Evolutionary conservation across 53 echinoderm and acorn worm species (phyloP).

Genomic region (Paracentrotus lividus): DNA sequence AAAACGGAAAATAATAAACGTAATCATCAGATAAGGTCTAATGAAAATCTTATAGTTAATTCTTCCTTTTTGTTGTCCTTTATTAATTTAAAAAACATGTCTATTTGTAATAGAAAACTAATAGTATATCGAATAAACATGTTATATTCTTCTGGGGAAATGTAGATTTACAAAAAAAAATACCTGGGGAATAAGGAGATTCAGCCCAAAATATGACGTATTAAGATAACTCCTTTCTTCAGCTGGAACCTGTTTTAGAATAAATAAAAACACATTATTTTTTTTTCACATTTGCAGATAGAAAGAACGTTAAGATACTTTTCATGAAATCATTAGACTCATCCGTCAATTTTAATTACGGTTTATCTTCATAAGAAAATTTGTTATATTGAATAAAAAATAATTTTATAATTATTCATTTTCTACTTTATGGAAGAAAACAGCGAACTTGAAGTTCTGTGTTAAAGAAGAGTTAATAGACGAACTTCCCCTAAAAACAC

Average conservation of each 20-base stretch:
- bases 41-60: background rate
- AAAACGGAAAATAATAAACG: no score
- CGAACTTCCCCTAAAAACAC: no score
- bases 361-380: no score
- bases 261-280: background rate
- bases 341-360: no score
- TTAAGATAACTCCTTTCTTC: constrained; percentile 64
- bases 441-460: no score
- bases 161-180: background rate
- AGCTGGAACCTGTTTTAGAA: constrained; percentile 65
- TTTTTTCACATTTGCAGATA: background rate
- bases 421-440: background rate
- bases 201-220: constrained; percentile 43
- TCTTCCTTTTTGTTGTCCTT: background rate
- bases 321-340: background rate
- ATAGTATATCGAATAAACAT: background rate
- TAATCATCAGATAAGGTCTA: background rate
- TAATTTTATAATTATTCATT: background rate
- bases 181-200: constrained; percentile 14
- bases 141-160: no score
- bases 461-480: no score
- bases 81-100: background rate
- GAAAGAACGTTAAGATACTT: background rate
- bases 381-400: background rate
- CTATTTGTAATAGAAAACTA: background rate